A percentile compares a stretch with the other conserved stretches of the same genome.
phyloP scores from a whole-genome alignment of 2,888 invertebrate genomes.

The Therioaphis trifolii region DNA sequence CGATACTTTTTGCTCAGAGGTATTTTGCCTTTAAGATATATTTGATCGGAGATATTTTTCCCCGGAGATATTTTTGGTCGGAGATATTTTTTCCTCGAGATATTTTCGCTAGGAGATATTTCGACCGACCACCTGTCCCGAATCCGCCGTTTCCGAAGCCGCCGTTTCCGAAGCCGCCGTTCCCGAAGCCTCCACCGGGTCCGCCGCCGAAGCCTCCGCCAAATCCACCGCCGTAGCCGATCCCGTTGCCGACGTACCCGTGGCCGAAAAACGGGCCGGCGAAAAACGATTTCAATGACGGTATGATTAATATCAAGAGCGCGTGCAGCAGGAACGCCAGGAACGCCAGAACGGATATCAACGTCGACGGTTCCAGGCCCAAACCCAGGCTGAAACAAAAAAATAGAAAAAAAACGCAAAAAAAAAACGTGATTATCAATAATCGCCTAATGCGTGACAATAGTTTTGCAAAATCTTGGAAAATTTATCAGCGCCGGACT shows the following conservation, averaged over 20 bases:
- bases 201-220: conserved; percentile 9
- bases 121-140: no score
- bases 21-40: no score
- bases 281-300: conserved; percentile 44
- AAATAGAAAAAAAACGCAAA: neutral
- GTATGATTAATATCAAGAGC: conserved; percentile 48
- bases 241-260: conserved; percentile 17
- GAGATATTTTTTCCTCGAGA: no score
- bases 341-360: conserved; percentile 52
- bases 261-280: conserved; percentile 31
- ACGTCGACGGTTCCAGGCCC: conserved; percentile 55
- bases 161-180: conserved; percentile 1
- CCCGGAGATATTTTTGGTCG: no score
- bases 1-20: no score
- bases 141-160: neutral
- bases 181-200: neutral
- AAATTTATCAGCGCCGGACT: no score
- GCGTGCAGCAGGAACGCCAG: conserved; percentile 53
- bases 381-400: conserved; percentile 33
- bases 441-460: no score
- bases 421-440: no score
- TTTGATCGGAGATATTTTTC: no score
- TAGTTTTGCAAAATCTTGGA: no score
- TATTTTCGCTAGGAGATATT: no score
- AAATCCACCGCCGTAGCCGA: neutral